These are phyloP conservation scores for Sebastolobus altivelis DNA, from an alignment of 2,797 vertebrate genomes.

Conservation along the genomic window DNA sequence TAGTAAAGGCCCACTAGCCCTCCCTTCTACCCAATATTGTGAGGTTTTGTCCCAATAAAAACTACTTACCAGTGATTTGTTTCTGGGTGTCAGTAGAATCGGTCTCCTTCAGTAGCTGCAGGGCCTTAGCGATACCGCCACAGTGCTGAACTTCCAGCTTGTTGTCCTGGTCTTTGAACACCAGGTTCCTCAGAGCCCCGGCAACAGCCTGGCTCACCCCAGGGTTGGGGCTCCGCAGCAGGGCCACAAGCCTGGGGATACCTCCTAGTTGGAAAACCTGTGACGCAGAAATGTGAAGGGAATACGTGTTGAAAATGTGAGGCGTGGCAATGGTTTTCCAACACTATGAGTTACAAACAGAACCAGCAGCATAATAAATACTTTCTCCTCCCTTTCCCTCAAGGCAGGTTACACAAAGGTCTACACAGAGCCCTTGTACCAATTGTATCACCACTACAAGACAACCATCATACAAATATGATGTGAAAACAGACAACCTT, in stretches of 20 bases:
- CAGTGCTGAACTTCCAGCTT: conserved; percentile 89
- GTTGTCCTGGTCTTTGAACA: conserved; percentile 88
- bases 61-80: conserved; percentile 89
- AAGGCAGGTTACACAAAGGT: conserved; percentile 32
- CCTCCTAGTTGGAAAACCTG: conserved; percentile 88
- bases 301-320: not conserved
- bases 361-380: not conserved
- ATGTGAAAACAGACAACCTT: not conserved
- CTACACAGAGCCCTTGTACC: not conserved
- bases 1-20: not conserved
- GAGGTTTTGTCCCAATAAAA: not conserved
- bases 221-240: conserved; percentile 86
- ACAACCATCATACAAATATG: not conserved
- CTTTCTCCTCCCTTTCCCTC: conserved; percentile 21
- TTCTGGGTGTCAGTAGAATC: conserved; percentile 90
- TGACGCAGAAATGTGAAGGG: not conserved
- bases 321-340: not conserved
- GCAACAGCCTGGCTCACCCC: conserved; percentile 86
- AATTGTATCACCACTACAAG: not conserved
- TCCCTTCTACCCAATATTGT: not conserved
- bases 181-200: conserved; percentile 92
- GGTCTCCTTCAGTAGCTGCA: conserved; percentile 87
- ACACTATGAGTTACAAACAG: not conserved
- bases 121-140: conserved; percentile 86
- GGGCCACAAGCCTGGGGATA: conserved; percentile 87